Base-by-base conservation (phyloP, 1,140 invertebrate genomes). In the Drosophila serrata region DNA sequence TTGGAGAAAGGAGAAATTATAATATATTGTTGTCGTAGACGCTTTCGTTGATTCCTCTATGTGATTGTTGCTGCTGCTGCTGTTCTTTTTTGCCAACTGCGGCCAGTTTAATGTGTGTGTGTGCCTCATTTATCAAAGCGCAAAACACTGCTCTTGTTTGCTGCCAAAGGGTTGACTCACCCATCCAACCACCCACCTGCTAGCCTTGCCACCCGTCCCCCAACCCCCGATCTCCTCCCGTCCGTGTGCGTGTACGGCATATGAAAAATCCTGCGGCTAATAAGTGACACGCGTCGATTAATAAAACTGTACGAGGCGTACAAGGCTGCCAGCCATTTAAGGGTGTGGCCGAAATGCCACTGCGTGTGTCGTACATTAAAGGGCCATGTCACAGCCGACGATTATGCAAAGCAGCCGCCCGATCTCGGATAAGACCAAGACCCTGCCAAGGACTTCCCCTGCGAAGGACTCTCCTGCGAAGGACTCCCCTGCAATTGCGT, bases 241-340 rank as follows among this genome's bases (percentile, higher is more conserved):
- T 17, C 27, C 22, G 15, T 72, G 76, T 81, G 79, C 75, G 76
- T 87, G 82, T 67, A 46, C 53, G 49, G 80, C 76, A 81, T 80
- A 78, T 81, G 69, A 81, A 84, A 87, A 88, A 82, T 88, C 84
- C 84, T 84, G 76, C 84, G 84, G 85, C 84, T 88, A 88, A 88
- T 88, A 80, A 84, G 80, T 81, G 84, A 88, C 85, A 88, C 74
- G 80, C 84, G 85, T 88, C 84, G 72, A 88, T 88, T 88, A 88
- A 84, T 81, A 90, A 88, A 84, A 88, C 73, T 56, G 60, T 75
- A 51, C 45, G 64, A 39, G 48, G 40, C 39, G 58, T 45, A 45
- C 73, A 61, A 76, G 72, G 64, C 59, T 63, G 61, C 69, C 46
- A 27, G 62, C 64, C 53, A 48, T 61, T 59, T 65, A 61, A 42